Evolutionary conservation across 1,140 invertebrate genomes (phyloP).

Genomic region (Sycobia sp.): DNA sequence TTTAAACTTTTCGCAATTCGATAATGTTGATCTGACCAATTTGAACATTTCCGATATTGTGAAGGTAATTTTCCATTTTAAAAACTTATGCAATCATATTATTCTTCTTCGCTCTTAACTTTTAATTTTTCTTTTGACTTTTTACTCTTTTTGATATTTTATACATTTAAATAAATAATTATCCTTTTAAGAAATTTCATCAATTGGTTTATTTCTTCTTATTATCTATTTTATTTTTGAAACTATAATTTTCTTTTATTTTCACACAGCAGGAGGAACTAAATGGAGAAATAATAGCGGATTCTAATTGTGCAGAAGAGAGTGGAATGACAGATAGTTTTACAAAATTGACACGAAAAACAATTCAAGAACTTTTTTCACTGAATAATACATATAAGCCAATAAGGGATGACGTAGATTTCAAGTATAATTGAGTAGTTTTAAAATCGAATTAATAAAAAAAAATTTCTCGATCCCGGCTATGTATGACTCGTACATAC

Average conservation of each 20-base stretch:
- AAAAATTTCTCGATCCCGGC: slow-evolving; percentile 4
- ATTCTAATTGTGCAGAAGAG: slow-evolving; percentile 13
- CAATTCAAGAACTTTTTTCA: slow-evolving; percentile 52
- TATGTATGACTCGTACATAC: slow-evolving; percentile 13
- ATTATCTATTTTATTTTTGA: no score
- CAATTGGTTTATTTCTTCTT: background rate
- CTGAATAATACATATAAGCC: slow-evolving; percentile 53
- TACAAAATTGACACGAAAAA: slow-evolving; percentile 55
- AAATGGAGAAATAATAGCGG: slow-evolving; percentile 8
- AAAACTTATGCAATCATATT: background rate
- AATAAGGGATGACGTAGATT: slow-evolving; percentile 37
- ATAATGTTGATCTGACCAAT: slow-evolving; percentile 24
- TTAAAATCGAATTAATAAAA: slow-evolving; percentile 14
- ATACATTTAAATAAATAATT: background rate
- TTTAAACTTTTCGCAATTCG: slow-evolving; percentile 29
- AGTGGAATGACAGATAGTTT: slow-evolving; percentile 62
- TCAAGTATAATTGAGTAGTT: slow-evolving; percentile 23
- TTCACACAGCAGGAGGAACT: slow-evolving; percentile 24
- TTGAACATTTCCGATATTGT: slow-evolving; percentile 31
- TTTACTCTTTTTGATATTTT: slow-evolving; percentile 10
- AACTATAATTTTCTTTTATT: background rate
- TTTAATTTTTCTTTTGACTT: no score
- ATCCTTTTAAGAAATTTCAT: background rate
- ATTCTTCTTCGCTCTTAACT: background rate
- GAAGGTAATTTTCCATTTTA: slow-evolving; percentile 8